Evolutionary conservation across 2,888 invertebrate species (phyloP).

Genomic region (Tubulanus polymorphus): DNA sequence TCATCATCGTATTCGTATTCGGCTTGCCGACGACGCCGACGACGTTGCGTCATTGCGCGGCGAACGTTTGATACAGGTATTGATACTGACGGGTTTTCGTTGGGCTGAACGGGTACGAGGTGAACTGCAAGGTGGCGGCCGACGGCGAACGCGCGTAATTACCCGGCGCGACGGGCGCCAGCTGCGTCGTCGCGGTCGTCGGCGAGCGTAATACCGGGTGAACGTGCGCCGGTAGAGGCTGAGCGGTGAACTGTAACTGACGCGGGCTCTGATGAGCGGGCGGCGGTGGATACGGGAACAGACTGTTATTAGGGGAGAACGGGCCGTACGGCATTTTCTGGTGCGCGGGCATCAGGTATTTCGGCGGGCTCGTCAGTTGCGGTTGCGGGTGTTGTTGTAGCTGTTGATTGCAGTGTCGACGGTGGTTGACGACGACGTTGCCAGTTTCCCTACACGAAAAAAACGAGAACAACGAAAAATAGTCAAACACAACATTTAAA

Average conservation of each 20-base stretch:
- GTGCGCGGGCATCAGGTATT: slow-evolving; percentile 50
- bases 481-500: too few relatives aligned
- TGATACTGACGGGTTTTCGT: slow-evolving; percentile 64
- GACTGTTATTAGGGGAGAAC: slow-evolving; percentile 57
- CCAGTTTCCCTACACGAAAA: too few relatives aligned
- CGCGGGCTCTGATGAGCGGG: slow-evolving; percentile 73
- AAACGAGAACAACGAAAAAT: too few relatives aligned
- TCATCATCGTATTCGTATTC: too few relatives aligned
- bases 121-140: slow-evolving; percentile 67
- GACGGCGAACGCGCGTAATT: slow-evolving; percentile 61
- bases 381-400: too few relatives aligned
- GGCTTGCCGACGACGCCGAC: too few relatives aligned
- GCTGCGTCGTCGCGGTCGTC: slow-evolving; percentile 22
- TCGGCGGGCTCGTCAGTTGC: slow-evolving; percentile 14
- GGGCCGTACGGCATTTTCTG: slow-evolving; percentile 44
- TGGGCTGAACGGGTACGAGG: slow-evolving; percentile 64
- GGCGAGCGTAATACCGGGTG: slow-evolving; percentile 53
- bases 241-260: slow-evolving; percentile 60
- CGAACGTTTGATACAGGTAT: slow-evolving; percentile 67
- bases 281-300: too few relatives aligned
- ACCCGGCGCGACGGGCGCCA: slow-evolving; percentile 49
- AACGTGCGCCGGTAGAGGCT: slow-evolving; percentile 78
- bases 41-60: slow-evolving; percentile 59
- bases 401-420: too few relatives aligned
- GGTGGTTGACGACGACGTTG: too few relatives aligned